Evolutionary conservation across 2,113 vertebrate genomes (phyloP).

Genomic region (Strigops habroptila): DNA sequence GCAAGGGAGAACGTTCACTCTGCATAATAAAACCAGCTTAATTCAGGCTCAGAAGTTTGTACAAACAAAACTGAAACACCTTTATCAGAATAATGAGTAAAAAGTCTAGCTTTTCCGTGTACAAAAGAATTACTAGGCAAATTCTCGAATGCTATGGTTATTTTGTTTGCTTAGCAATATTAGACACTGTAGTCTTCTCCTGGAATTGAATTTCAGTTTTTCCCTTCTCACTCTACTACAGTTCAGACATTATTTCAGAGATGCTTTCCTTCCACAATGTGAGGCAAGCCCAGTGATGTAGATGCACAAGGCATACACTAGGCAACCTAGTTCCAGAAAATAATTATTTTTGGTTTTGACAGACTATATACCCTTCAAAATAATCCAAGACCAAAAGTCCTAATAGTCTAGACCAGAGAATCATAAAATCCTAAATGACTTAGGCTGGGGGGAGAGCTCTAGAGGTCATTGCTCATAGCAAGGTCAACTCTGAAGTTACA

Average conservation of each 20-base stretch:
- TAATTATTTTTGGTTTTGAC: background rate
- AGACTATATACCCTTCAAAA: background rate
- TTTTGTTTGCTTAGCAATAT: slow-evolving; percentile 3
- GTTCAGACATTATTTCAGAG: background rate
- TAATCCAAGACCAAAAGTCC: background rate
- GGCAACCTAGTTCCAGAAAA: background rate
- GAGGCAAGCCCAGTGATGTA: background rate
- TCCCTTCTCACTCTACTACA: background rate
- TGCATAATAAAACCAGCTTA: background rate
- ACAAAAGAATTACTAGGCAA: background rate
- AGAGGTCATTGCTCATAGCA: background rate
- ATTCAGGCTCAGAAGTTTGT: background rate
- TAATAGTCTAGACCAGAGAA: background rate
- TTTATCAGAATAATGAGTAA: background rate
- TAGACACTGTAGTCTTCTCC: background rate
- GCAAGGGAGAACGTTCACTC: background rate
- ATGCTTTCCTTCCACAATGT: background rate
- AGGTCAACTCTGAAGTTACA: background rate
- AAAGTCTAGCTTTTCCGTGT: background rate
- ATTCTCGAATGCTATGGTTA: background rate
- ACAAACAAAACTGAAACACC: background rate
- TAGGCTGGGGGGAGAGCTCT: background rate
- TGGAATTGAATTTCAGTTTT: background rate
- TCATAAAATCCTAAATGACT: background rate
- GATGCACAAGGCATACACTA: rapidly evolving